Percentiles rank a stretch among this genome's conserved stretches.
Conservation (phyloP, 35 echinoderm and acorn worm species). For the Heliocidaris erythrogramma region DNA sequence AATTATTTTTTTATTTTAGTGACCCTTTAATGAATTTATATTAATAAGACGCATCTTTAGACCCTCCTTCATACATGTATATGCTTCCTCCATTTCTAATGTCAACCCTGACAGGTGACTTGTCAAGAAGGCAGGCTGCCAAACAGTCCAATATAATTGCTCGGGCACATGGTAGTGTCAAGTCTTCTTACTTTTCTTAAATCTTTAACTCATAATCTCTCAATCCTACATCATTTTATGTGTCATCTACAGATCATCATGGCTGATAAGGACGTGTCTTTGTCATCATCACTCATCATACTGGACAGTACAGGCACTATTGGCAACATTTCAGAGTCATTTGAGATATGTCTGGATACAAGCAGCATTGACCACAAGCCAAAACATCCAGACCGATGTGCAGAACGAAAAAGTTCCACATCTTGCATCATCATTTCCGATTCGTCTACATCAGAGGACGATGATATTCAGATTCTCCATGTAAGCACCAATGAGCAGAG, state of each 20-base stretch:
- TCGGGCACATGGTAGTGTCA: too few species aligned
- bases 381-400: too few species aligned
- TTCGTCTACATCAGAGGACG: not conserved
- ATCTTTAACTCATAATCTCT: not conserved
- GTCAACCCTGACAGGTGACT: too few species aligned
- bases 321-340: not conserved
- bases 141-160: too few species aligned
- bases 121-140: too few species aligned
- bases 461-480: not conserved
- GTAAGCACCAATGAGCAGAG: not conserved
- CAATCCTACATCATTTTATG: not conserved
- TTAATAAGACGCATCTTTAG: too few species aligned
- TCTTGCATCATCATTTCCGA: not conserved
- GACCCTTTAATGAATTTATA: too few species aligned
- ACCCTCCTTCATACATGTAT: too few species aligned
- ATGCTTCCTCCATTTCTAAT: too few species aligned
- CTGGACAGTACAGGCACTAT: not conserved
- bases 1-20: too few species aligned
- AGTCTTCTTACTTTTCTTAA: not conserved
- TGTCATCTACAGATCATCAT: not conserved
- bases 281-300: not conserved
- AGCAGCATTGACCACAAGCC: not conserved
- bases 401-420: not conserved
- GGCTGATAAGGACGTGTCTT: not conserved
- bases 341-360: not conserved